A percentile compares a stretch with the other conserved stretches of the same genome.
Evolutionary conservation across 2,888 invertebrate genomes (phyloP).

Genomic region (Campoletis raptor): DNA sequence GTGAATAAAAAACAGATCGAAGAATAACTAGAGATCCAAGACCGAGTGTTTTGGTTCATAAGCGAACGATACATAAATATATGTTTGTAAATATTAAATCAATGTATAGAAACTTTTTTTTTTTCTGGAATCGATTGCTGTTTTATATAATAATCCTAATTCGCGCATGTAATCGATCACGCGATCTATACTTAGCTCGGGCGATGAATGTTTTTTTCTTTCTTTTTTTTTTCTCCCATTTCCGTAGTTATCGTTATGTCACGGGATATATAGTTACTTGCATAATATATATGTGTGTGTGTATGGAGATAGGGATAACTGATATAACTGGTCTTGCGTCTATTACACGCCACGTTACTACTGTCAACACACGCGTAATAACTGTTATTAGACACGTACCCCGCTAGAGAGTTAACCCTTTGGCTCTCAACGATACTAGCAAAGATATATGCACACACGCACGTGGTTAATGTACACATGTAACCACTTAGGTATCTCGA

Average conservation of each 20-base stretch:
- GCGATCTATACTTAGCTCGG: conserved; percentile 12
- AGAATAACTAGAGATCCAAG: neutral
- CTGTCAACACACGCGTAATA: conserved; percentile 82
- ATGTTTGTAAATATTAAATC: neutral
- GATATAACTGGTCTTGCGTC: conserved; percentile 66
- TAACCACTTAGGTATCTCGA: conserved; percentile 7
- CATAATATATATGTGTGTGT: neutral
- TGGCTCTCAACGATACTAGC: conserved; percentile 62
- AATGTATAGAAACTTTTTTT: neutral
- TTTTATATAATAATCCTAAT: conserved; percentile 8
- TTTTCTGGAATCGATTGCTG: too few species aligned
- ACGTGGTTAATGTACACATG: conserved; percentile 28
- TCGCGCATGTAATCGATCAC: conserved; percentile 61
- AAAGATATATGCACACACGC: conserved; percentile 38
- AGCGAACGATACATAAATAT: neutral
- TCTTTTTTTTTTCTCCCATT: conserved; percentile 6
- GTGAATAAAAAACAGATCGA: neutral
- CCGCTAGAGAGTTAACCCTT: conserved; percentile 69
- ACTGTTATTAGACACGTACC: conserved; percentile 80
- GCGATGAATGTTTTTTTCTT: conserved; percentile 22
- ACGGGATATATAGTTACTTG: conserved; percentile 54
- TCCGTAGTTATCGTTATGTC: conserved; percentile 36
- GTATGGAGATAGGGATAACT: conserved; percentile 35
- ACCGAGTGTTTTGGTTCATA: neutral
- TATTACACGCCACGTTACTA: conserved; percentile 80